These are phyloP conservation scores for Acanthosepion lycidas DNA, from an alignment of 2,888 invertebrate genomes.

Conservation along the genomic window DNA sequence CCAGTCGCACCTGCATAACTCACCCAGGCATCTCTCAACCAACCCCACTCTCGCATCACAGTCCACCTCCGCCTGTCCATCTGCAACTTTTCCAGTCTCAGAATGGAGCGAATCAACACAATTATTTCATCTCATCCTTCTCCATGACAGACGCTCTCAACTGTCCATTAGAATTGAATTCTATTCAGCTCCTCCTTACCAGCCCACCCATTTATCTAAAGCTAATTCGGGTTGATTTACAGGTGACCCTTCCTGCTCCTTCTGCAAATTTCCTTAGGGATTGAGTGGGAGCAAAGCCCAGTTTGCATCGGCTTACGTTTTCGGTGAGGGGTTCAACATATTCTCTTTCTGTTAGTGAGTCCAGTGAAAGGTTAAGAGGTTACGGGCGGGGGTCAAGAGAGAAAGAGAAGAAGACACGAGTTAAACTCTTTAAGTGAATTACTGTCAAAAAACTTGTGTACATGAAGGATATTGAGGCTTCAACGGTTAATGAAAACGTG, in stretches of 20 bases:
- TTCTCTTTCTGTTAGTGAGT: constrained; percentile 1
- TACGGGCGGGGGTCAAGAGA: background rate
- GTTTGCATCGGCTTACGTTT: background rate
- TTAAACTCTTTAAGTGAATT: constrained; percentile 20
- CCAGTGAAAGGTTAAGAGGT: background rate
- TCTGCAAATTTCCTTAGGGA: background rate
- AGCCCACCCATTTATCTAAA: background rate
- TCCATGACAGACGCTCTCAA: background rate
- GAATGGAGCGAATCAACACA: background rate
- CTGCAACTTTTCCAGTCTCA: background rate
- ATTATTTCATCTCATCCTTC: background rate
- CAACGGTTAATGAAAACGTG: background rate
- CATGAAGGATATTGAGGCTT: background rate
- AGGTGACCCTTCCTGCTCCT: background rate
- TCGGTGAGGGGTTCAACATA: background rate
- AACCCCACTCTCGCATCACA: background rate
- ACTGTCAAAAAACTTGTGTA: background rate
- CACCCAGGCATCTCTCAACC: background rate
- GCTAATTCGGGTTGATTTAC: constrained; percentile 2
- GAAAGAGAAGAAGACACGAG: background rate
- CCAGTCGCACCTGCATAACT: background rate
- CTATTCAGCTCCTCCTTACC: background rate
- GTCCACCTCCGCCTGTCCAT: background rate
- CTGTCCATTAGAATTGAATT: background rate
- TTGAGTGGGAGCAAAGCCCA: background rate